phyloP scores from a whole-genome alignment of 2,888 invertebrate genomes.

The Drosophila recens region DNA sequence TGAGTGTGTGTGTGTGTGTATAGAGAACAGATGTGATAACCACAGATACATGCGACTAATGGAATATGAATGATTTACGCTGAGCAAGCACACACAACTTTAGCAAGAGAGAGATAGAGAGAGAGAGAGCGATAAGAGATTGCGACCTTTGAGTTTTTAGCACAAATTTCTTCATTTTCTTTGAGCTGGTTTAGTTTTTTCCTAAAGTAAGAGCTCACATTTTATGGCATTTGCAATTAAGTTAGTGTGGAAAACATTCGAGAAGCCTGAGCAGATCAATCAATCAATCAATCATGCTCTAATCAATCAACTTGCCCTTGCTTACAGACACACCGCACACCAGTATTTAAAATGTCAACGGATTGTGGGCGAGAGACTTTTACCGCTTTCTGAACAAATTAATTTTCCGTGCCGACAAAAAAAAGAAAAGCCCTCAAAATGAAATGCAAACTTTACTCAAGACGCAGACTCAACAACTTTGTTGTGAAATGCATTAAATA shows the following conservation, averaged over 20 bases:
- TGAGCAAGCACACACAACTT: constrained; percentile 9
- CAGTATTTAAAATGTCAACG: constrained; percentile 68
- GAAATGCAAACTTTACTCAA: constrained; percentile 11
- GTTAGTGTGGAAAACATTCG: not conserved
- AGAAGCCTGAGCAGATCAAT: constrained; percentile 2
- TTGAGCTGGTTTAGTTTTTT: not conserved
- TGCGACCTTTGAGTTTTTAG: constrained; percentile 25
- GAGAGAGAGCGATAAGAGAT: constrained; percentile 32
- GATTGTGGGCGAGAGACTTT: constrained; percentile 13
- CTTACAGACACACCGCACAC: too few species aligned
- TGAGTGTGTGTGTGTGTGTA: not conserved
- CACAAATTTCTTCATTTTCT: not conserved
- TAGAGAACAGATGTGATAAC: constrained; percentile 8
- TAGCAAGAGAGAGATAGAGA: constrained; percentile 3
- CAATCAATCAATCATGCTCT: constrained; percentile 66
- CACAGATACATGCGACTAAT: constrained; percentile 2
- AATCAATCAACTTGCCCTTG: constrained; percentile 71
- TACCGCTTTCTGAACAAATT: constrained; percentile 49
- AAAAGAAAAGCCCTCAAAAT: constrained; percentile 8
- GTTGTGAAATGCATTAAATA: constrained; percentile 57
- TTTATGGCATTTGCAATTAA: constrained; percentile 2
- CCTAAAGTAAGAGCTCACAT: too few species aligned
- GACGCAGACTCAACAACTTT: constrained; percentile 20
- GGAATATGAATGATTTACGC: constrained; percentile 35
- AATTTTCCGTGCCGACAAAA: constrained; percentile 35